Percentiles rank a stretch among this genome's conserved stretches.
phyloP scores from a whole-genome alignment of 2,797 vertebrate genomes.

The Hoplostethus mediterraneus region DNA sequence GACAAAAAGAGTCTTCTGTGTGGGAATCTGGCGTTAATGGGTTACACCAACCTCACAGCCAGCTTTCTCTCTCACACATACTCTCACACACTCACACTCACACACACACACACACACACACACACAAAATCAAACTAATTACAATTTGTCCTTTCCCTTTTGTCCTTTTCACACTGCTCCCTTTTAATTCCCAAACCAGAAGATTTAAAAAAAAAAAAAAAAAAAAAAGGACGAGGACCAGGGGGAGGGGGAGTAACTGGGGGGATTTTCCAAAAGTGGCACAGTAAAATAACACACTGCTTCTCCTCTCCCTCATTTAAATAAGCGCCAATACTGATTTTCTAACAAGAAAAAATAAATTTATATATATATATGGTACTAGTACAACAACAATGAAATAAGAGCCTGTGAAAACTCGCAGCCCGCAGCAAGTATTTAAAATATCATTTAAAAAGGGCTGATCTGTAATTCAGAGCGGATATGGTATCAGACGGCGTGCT shows the following conservation, averaged over 20 bases:
- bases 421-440: constrained; percentile 83
- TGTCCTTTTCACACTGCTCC: constrained; percentile 68
- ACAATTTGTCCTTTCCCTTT: constrained; percentile 79
- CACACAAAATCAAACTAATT: constrained; percentile 78
- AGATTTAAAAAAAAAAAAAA: constrained; percentile 48
- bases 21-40: constrained; percentile 70
- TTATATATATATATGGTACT: constrained; percentile 48
- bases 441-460: constrained; percentile 83
- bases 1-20: constrained; percentile 39
- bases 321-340: constrained; percentile 81
- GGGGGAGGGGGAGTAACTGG: constrained; percentile 37
- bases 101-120: constrained; percentile 50
- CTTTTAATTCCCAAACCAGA: constrained; percentile 76
- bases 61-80: neutral
- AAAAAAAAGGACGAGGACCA: neutral
- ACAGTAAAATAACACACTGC: constrained; percentile 78
- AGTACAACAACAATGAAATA: constrained; percentile 82
- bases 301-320: constrained; percentile 79
- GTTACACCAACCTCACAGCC: constrained; percentile 51
- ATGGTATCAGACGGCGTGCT: constrained; percentile 81
- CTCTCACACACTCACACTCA: constrained; percentile 41
- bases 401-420: constrained; percentile 79
- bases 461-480: constrained; percentile 86
- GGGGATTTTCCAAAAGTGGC: constrained; percentile 77
- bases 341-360: constrained; percentile 72